These are phyloP conservation scores for Turritopsis dohrnii DNA, from an alignment of 30 jellyfish, hydroid and myxozoan genomes.

Conservation along the genomic window DNA sequence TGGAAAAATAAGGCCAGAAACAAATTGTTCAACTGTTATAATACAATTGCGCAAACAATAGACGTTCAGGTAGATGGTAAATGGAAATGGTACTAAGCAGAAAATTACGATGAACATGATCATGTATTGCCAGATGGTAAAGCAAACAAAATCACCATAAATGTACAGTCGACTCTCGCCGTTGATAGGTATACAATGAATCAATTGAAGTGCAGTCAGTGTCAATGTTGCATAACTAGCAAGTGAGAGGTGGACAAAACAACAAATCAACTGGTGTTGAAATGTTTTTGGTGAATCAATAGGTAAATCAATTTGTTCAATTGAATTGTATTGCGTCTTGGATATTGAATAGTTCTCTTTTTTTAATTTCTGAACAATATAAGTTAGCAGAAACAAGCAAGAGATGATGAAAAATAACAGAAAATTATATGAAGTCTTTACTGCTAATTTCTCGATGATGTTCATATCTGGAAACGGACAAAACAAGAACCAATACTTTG, in stretches of 20 bases:
- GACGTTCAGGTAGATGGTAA: neutral
- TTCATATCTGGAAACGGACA: constrained; percentile 20
- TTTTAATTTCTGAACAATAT: neutral
- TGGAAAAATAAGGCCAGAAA: neutral
- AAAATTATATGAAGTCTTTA: neutral
- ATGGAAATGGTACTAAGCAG: constrained; percentile 32
- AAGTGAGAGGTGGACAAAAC: constrained; percentile 21
- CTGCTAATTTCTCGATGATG: neutral
- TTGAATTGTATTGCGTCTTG: neutral
- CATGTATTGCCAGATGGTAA: constrained; percentile 31
- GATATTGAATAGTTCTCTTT: neutral
- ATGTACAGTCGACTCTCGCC: constrained; percentile 5
- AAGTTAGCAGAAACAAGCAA: neutral
- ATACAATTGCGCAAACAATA: neutral
- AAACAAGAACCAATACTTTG: neutral
- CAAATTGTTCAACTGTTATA: neutral
- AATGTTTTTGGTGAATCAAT: neutral
- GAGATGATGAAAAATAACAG: neutral
- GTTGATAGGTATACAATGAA: constrained; percentile 15
- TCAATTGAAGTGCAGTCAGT: neutral
- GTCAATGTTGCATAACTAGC: constrained; percentile 23
- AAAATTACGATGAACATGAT: neutral
- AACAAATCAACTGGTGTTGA: constrained; percentile 3
- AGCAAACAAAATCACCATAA: constrained; percentile 29
- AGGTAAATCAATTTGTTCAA: neutral